These are phyloP conservation scores for Tyto alba DNA, from an alignment of 2,113 vertebrate species.

Conservation along the genomic window DNA sequence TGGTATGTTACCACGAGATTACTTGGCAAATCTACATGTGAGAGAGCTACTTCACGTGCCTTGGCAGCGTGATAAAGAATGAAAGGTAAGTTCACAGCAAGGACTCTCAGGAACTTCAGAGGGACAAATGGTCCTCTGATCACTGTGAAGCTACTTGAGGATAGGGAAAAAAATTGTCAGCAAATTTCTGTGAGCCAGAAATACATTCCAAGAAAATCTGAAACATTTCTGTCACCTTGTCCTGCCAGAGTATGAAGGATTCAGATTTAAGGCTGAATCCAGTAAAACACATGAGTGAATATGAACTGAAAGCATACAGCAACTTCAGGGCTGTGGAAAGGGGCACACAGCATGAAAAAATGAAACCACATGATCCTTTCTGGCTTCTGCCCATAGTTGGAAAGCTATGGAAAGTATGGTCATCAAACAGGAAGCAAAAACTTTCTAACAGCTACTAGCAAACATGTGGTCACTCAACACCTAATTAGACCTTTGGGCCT, in stretches of 20 bases:
- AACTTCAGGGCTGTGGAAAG: background rate
- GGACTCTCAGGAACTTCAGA: background rate
- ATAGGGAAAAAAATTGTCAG: background rate
- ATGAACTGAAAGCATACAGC: background rate
- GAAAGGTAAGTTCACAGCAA: background rate
- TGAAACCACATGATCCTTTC: background rate
- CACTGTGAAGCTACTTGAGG: background rate
- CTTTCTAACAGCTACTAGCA: background rate
- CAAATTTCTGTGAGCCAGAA: background rate
- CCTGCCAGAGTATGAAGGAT: background rate
- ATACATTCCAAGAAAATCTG: background rate
- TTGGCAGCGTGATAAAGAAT: conserved; percentile 7
- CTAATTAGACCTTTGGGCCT: background rate
- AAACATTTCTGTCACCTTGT: background rate
- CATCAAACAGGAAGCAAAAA: background rate
- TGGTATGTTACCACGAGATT: conserved; percentile 1
- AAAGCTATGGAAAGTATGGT: background rate
- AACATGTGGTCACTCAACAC: background rate
- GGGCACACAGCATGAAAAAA: background rate
- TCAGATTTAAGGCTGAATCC: background rate
- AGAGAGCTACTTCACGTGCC: background rate
- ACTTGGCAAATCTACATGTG: background rate
- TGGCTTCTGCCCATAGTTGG: background rate
- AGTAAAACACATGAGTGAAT: background rate
- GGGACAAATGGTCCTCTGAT: background rate